Conservation (phyloP, 92 coral and sea anemone species). For the Nematostella vectensis region DNA sequence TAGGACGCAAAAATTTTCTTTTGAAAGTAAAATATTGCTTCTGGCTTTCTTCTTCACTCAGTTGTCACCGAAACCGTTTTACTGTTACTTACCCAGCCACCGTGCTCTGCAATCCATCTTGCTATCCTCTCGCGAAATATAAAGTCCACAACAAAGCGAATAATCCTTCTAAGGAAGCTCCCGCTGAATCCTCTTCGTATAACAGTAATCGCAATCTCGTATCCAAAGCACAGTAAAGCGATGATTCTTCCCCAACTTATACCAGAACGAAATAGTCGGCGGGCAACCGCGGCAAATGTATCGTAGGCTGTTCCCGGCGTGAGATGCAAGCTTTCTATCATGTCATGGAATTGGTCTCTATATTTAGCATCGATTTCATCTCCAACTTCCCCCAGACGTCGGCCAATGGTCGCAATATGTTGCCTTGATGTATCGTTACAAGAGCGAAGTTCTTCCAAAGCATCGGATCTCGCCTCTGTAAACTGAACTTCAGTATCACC, state of each 20-base stretch:
- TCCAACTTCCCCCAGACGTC: constrained; percentile 91
- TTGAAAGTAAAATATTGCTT: too few relatives aligned
- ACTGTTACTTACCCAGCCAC: constrained; percentile 91
- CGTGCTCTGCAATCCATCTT: constrained; percentile 83
- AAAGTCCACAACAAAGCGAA: constrained; percentile 86
- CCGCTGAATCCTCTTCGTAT: constrained; percentile 91
- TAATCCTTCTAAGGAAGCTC: constrained; percentile 83
- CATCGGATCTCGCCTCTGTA: constrained; percentile 87
- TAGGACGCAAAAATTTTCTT: too few relatives aligned
- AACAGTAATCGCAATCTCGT: constrained; percentile 85
- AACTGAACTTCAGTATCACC: constrained; percentile 58
- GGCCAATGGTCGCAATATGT: constrained; percentile 70
- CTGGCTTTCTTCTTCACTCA: too few relatives aligned
- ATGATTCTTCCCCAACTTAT: constrained; percentile 94
- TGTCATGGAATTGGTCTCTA: constrained; percentile 90
- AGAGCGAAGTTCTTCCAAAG: constrained; percentile 94
- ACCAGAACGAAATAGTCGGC: constrained; percentile 83
- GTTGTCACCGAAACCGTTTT: too few relatives aligned
- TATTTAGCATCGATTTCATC: constrained; percentile 91
- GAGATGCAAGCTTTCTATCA: constrained; percentile 79
- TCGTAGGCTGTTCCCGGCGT: constrained; percentile 91
- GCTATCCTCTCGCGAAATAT: constrained; percentile 91
- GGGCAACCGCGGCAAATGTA: constrained; percentile 89
- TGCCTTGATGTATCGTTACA: constrained; percentile 61
- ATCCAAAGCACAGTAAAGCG: constrained; percentile 91